Evolutionary conservation across 1,140 invertebrate genomes (phyloP), one percentile per base, ranked within the genome.

Genomic region (Helicoverpa zea): DNA sequence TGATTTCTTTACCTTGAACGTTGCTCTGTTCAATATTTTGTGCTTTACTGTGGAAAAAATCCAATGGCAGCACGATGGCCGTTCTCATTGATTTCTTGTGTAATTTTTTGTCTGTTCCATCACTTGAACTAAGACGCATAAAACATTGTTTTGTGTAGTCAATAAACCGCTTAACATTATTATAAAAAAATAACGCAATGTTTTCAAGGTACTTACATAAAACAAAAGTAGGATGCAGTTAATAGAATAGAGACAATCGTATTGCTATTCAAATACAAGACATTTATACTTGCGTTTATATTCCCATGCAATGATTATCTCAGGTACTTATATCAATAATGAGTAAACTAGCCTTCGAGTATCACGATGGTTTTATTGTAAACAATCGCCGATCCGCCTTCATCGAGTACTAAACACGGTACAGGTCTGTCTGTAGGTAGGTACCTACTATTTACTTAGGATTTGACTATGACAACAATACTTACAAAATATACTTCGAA

Each of bases 1-100:
- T 59, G 74, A 77, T 77, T 77, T 63, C 59, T 77, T 77, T 52
- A 30, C 74, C 59, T 77, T 77, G 74, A 77, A 51, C 47, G 23
- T 23, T 52, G 66, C 35, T 43, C 64, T 49, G 35, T 18, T 72
- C 11, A 61, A 29, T 43, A 72, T 79, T 79, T 70, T 49, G 16
- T 47, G 18, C 13, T 76, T 12, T 43, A 49, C 63, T 76, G 43
- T 49, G 13, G 16, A 11, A 61, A 76, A 76, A 76, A 63, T 29
- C 43, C 43, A 72, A 54, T 54, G 68, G n/a, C 68, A 72, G 23
- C 47, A 29, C 54, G 13, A 72, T 14, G 68, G 68, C 52, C 68
- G 13, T 9, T 49, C 23, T 72, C 12, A 29, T 51, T 54, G 43
- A 52, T 52, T 72, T 52, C 52, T 30, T 12, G 68, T 30, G 2